Percentiles rank a stretch among this genome's conserved stretches.
Conservation (phyloP, 2,888 invertebrate genomes). For the Lypha dubia region DNA sequence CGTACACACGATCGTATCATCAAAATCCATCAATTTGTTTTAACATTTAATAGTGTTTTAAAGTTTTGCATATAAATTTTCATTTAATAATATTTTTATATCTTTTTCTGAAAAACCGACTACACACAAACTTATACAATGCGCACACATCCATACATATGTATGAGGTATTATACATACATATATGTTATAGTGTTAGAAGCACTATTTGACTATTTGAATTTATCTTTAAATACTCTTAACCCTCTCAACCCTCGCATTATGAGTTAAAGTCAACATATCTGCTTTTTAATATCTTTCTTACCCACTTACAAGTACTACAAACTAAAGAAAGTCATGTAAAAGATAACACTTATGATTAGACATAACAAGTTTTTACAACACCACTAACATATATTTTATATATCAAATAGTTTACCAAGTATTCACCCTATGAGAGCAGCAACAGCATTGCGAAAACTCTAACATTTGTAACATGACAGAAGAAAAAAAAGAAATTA, state of each 20-base stretch:
- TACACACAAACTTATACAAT: neutral
- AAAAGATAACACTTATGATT: conserved; percentile 66
- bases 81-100: conserved; percentile 57
- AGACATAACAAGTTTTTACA: conserved; percentile 58
- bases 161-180: too few species aligned
- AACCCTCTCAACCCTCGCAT: conserved; percentile 9
- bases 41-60: conserved; percentile 47
- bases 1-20: neutral
- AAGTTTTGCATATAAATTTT: conserved; percentile 61
- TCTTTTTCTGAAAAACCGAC: conserved; percentile 30
- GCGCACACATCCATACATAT: neutral
- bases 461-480: neutral
- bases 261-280: neutral
- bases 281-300: conserved; percentile 19
- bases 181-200: neutral
- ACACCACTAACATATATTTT: conserved; percentile 42
- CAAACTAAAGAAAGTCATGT: conserved; percentile 46
- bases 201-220: too few species aligned
- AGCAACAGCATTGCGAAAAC: neutral
- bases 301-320: conserved; percentile 11
- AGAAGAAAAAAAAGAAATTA: neutral
- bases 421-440: neutral
- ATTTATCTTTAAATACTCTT: too few species aligned
- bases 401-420: conserved; percentile 21
- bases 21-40: neutral